Evolutionary conservation across 2,797 vertebrate genomes (phyloP).

Genomic region (Kryptopterus vitreolus): DNA sequence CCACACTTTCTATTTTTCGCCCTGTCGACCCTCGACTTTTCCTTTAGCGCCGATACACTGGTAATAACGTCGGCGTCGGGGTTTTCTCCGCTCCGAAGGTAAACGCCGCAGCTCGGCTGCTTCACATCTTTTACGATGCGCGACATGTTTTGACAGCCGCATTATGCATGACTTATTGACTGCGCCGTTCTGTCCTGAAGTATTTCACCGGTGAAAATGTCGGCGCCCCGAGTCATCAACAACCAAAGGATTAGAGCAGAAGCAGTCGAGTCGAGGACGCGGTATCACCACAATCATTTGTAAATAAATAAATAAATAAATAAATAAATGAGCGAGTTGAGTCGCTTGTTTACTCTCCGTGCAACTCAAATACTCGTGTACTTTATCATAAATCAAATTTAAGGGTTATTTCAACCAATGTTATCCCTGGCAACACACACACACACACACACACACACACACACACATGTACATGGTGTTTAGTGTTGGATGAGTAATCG

Average conservation of each 20-base stretch:
- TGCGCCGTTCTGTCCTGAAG: neutral
- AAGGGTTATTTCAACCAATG: neutral
- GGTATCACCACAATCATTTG: neutral
- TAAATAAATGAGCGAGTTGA: too few species aligned
- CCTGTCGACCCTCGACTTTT: neutral
- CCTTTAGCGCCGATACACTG: neutral
- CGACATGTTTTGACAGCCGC: neutral
- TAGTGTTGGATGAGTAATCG: too few species aligned
- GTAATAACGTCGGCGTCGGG: neutral
- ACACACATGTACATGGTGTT: too few species aligned
- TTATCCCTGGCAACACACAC: neutral
- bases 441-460: too few species aligned
- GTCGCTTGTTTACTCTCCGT: too few species aligned
- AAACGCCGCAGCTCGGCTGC: neutral
- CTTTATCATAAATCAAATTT: neutral
- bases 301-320: too few species aligned
- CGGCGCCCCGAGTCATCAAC: neutral
- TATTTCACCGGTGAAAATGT: neutral
- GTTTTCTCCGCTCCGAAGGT: neutral
- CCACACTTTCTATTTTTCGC: too few species aligned
- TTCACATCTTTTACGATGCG: neutral
- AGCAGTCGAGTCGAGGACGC: neutral
- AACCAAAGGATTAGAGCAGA: neutral
- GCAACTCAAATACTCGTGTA: too few species aligned
- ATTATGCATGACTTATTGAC: conserved; percentile 12